Percentiles rank a stretch among this genome's conserved stretches.
These are phyloP conservation scores for Falco naumanni DNA, from an alignment of 2,797 vertebrate genomes.

Conservation along the genomic window DNA sequence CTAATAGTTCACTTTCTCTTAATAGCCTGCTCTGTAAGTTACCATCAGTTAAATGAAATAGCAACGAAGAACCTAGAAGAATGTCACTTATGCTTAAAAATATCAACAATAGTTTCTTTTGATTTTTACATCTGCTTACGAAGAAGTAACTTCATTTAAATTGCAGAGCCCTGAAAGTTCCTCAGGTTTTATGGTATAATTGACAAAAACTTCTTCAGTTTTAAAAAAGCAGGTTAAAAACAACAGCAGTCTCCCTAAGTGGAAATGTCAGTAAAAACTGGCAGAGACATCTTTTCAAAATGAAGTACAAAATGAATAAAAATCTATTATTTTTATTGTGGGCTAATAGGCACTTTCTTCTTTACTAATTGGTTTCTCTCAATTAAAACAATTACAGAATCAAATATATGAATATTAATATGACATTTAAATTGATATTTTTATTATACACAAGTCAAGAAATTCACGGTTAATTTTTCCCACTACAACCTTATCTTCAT, in stretches of 20 bases:
- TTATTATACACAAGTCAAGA: slow-evolving; percentile 12
- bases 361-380: neutral
- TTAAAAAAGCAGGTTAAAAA: neutral
- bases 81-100: neutral
- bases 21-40: neutral
- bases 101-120: neutral
- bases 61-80: neutral
- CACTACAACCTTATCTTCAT: neutral
- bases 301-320: neutral
- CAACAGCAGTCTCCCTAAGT: neutral
- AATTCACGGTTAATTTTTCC: neutral
- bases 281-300: neutral
- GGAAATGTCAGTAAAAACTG: neutral
- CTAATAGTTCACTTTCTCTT: neutral
- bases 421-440: neutral
- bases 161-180: neutral
- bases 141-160: neutral
- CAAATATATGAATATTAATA: slow-evolving; percentile 19
- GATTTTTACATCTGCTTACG: neutral
- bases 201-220: neutral
- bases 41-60: neutral
- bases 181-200: neutral
- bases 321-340: slow-evolving; percentile 1
- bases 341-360: neutral
- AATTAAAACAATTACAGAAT: slow-evolving; percentile 30